Conservation (phyloP, 2,888 invertebrate genomes). For the Hanleya hanleyi region DNA sequence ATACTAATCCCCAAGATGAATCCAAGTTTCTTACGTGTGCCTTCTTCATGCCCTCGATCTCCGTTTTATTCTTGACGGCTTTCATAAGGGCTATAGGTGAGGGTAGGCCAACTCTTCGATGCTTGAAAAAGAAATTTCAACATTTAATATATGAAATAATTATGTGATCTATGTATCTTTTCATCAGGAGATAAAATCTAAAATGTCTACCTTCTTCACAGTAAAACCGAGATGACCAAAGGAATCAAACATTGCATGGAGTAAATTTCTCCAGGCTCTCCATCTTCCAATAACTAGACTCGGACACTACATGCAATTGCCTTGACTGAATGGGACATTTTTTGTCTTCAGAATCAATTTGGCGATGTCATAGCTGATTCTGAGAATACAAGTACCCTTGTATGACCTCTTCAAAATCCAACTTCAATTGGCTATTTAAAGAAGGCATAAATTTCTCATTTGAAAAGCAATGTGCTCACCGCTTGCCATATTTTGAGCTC, state of each 20-base stretch:
- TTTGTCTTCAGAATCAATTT: too few relatives aligned
- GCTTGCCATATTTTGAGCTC: too few relatives aligned
- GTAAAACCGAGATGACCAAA: too few relatives aligned
- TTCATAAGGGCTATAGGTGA: slow-evolving; percentile 90
- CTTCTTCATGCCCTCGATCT: slow-evolving; percentile 84
- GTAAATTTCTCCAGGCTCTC: neutral
- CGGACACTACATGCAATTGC: too few relatives aligned
- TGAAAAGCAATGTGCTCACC: too few relatives aligned
- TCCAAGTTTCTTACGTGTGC: slow-evolving; percentile 82
- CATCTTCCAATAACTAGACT: neutral
- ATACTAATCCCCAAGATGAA: neutral
- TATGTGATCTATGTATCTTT: neutral
- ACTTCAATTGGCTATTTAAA: too few relatives aligned
- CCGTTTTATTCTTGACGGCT: slow-evolving; percentile 88
- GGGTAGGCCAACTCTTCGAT: slow-evolving; percentile 62
- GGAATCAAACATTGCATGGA: too few relatives aligned
- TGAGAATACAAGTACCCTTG: too few relatives aligned
- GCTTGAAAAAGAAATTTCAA: slow-evolving; percentile 20
- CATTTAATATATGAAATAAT: neutral
- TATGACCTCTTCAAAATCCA: too few relatives aligned
- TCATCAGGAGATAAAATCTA: neutral
- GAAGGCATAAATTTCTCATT: too few relatives aligned
- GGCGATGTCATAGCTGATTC: too few relatives aligned
- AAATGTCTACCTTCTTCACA: neutral
- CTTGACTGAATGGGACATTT: too few relatives aligned